phyloP scores from a whole-genome alignment of 2,888 invertebrate species.

The Sisyra terminalis region DNA sequence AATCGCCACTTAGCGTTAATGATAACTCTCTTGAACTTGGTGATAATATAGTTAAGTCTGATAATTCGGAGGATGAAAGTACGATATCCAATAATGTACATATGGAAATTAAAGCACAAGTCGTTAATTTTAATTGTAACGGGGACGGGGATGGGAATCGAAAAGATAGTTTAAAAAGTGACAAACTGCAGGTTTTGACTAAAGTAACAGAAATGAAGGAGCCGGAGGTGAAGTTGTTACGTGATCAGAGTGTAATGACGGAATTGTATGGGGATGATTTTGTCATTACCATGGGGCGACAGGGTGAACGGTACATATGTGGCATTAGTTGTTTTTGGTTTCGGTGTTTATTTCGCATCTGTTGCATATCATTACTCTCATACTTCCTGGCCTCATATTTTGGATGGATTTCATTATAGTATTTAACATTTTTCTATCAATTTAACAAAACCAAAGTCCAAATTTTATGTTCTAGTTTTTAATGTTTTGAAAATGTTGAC shows the following conservation, averaged over 20 bases:
- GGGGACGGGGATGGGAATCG: neutral
- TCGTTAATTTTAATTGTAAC: neutral
- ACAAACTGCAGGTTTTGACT: neutral
- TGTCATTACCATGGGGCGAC: neutral
- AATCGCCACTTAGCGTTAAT: no score
- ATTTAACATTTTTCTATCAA: neutral
- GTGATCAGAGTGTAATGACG: neutral
- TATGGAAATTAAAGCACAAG: neutral
- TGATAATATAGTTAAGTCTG: no score
- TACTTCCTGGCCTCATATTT: slow-evolving; percentile 4
- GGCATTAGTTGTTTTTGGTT: slow-evolving; percentile 6
- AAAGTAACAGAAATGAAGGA: neutral
- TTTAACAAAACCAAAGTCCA: neutral
- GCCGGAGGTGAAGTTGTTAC: neutral
- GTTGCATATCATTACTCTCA: neutral
- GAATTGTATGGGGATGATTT: slow-evolving; percentile 1
- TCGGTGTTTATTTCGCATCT: neutral
- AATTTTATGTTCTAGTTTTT: no score
- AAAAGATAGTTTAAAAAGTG: neutral
- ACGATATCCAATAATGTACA: neutral
- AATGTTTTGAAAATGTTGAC: no score
- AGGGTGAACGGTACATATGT: neutral
- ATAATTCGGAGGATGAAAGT: no score
- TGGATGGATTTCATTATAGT: neutral
- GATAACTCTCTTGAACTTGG: no score